These are phyloP conservation scores for Drosophila austrosaltans DNA, from an alignment of 2,888 invertebrate species.

Conservation along the genomic window DNA sequence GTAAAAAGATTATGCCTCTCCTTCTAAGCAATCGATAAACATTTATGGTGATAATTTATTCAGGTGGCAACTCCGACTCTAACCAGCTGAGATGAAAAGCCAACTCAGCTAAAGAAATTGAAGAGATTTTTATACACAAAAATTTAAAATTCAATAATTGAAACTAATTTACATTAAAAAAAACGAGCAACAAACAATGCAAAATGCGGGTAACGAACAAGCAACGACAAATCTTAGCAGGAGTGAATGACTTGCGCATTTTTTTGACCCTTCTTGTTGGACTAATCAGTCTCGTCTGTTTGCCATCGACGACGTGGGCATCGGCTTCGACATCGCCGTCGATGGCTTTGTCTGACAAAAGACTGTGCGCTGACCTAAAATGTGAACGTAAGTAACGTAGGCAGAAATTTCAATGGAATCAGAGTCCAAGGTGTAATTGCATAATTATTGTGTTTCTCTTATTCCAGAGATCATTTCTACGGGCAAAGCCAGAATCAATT, in stretches of 20 bases:
- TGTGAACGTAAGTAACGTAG: slow-evolving; percentile 86
- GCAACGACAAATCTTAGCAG: slow-evolving; percentile 49
- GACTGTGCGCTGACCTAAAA: slow-evolving; percentile 88
- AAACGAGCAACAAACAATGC: slow-evolving; percentile 59
- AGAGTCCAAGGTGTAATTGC: slow-evolving; percentile 12
- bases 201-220: slow-evolving; percentile 67
- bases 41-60: slow-evolving; percentile 12
- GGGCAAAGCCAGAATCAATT: slow-evolving; percentile 86
- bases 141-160: slow-evolving; percentile 19
- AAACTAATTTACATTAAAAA: slow-evolving; percentile 12
- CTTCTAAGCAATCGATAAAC: slow-evolving; percentile 21
- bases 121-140: slow-evolving; percentile 53
- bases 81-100: slow-evolving; percentile 69
- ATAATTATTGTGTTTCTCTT: slow-evolving; percentile 21
- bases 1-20: background rate
- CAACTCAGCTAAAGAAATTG: slow-evolving; percentile 75
- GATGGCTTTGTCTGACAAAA: slow-evolving; percentile 86
- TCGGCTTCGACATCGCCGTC: slow-evolving; percentile 33
- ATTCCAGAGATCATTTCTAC: slow-evolving; percentile 83
- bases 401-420: background rate
- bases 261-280: slow-evolving; percentile 26
- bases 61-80: slow-evolving; percentile 39
- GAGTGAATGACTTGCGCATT: slow-evolving; percentile 45
- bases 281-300: slow-evolving; percentile 50
- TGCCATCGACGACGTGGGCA: slow-evolving; percentile 57